Evolutionary conservation across 2,888 invertebrate genomes (phyloP).

Genomic region (Tuberolachnus salignus): DNA sequence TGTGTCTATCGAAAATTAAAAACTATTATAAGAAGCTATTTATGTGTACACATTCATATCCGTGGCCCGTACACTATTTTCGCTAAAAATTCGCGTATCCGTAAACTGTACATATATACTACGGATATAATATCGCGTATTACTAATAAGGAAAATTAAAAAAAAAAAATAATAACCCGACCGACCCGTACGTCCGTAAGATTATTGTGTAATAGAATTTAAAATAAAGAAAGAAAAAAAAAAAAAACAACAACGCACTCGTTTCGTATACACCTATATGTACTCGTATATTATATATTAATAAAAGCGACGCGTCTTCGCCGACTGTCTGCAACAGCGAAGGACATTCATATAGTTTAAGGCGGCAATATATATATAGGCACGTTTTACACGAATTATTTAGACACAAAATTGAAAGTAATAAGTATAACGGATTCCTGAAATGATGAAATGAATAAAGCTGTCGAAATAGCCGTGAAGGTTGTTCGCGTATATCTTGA

Average conservation of each 20-base stretch:
- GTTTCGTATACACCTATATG: no score
- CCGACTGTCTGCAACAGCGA: neutral
- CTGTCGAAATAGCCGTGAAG: constrained; percentile 46
- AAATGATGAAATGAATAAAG: constrained; percentile 38
- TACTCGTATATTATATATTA: neutral
- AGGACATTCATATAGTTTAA: constrained; percentile 10
- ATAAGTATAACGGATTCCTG: constrained; percentile 42
- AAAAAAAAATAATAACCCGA: neutral
- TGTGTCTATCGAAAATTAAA: no score
- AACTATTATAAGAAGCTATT: no score
- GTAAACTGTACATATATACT: no score
- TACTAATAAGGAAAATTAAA: no score
- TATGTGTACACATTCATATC: no score
- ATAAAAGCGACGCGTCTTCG: neutral
- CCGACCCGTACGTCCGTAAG: neutral
- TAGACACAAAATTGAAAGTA: constrained; percentile 26
- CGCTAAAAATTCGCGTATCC: no score
- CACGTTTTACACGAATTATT: constrained; percentile 29
- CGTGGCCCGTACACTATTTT: no score
- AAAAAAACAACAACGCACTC: neutral
- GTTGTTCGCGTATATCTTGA: constrained; percentile 28
- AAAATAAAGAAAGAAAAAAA: no score
- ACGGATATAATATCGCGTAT: no score
- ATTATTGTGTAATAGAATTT: constrained; percentile 4
- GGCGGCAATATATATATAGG: no score